Evolutionary conservation across 2,888 invertebrate species (phyloP), one percentile per base, ranked within the genome.

Genomic region (Cepaea hortensis): DNA sequence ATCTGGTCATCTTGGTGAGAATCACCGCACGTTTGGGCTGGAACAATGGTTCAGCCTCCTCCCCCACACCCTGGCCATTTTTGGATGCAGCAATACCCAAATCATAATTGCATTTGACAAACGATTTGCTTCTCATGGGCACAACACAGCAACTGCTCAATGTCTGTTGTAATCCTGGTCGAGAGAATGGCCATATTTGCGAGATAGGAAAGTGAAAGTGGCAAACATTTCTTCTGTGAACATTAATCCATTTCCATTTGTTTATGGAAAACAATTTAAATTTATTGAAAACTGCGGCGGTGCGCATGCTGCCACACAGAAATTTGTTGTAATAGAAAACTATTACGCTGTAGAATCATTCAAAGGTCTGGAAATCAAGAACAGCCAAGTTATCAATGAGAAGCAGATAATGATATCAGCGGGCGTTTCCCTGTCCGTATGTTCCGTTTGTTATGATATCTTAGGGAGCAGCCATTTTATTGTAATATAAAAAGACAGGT

Each of bases 1-100:
- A 98, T 93, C 98, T 96, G 0, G 99, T 98, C 84, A 98, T 96
- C 95, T 99, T 99, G 9, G 97, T 97, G 3, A 99, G 96, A 82
- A 99, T 96, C 84, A 98, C 96, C 7, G 97, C 97, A 88, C 92
- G 92, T 89, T 92, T 92, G 3, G 93, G 92, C 79, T 92, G 91
- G 77, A 96, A 96, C 23, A 89, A 86, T n/a, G 91, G 90, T 15
- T 81, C 73, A 35, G 85, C 86, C 70, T 87, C 88, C 65, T 84
- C 87, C 35, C 83, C 84, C 20, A 79, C 65, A 18, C 72, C 73
- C 48, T 80, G 62, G 2, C 46, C 46, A 15, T 80, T 70, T 75
- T 84, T 84, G 11, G 65, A 61, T 9, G 23, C 65, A 4, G 55
- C 81, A 48, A 82, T n/a, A 68, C 77, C 82, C 15, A 76, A 46